These are phyloP conservation scores for Typhlichthys eigenmanni DNA, from an alignment of 2,797 vertebrate species.

Conservation along the genomic window DNA sequence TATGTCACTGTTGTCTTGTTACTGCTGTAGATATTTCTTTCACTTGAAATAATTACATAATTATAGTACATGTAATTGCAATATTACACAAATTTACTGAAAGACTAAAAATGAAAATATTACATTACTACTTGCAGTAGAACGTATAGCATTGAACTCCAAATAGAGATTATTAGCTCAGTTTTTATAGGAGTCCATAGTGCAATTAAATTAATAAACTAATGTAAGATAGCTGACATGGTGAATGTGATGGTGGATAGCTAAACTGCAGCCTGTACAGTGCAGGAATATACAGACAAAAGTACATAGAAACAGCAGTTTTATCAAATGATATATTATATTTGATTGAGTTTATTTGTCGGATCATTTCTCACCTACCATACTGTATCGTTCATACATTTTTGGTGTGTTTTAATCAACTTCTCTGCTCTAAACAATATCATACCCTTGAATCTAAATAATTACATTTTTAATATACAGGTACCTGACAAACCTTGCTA, in stretches of 20 bases:
- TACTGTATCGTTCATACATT: slow-evolving; percentile 44
- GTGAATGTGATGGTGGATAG: slow-evolving; percentile 41
- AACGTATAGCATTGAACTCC: slow-evolving; percentile 58
- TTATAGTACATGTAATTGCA: slow-evolving; percentile 13
- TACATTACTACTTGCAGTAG: slow-evolving; percentile 52
- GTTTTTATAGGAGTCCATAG: slow-evolving; percentile 55
- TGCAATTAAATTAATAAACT: slow-evolving; percentile 52
- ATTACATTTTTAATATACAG: slow-evolving; percentile 63
- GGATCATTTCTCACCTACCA: slow-evolving; percentile 49
- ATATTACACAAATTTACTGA: slow-evolving; percentile 32
- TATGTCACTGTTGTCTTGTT: slow-evolving; percentile 8
- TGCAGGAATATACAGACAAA: slow-evolving; percentile 91
- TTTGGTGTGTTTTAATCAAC: slow-evolving; percentile 58
- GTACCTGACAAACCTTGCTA: slow-evolving; percentile 72
- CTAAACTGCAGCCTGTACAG: slow-evolving; percentile 80
- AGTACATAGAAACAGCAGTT: slow-evolving; percentile 71
- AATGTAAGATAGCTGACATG: slow-evolving; percentile 46
- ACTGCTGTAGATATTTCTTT: slow-evolving; percentile 35
- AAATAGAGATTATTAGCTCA: slow-evolving; percentile 42
- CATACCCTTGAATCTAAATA: slow-evolving; percentile 53
- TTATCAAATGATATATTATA: slow-evolving; percentile 54
- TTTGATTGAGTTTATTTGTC: slow-evolving; percentile 55
- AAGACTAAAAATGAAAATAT: slow-evolving; percentile 50
- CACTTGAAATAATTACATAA: slow-evolving; percentile 20
- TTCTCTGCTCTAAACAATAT: slow-evolving; percentile 67